These are phyloP conservation scores for Mesorhabditis sp. DNA, from an alignment of 2,888 invertebrate genomes.

Conservation along the genomic window DNA sequence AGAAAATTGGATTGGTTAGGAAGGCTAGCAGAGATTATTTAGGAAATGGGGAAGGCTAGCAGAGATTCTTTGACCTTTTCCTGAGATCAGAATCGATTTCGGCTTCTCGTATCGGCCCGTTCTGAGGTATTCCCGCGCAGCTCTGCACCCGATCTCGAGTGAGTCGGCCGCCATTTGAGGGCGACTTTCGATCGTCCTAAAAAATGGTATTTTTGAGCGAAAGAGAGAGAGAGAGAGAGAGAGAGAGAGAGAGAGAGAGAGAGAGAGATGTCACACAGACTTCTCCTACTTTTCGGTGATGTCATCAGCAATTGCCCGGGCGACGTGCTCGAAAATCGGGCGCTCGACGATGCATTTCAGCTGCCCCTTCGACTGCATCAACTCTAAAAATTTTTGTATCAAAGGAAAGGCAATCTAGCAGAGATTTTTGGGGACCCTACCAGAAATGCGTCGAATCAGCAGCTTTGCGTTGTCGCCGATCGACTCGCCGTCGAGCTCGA, in stretches of 20 bases:
- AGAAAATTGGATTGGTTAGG: no score
- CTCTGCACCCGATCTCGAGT: background rate
- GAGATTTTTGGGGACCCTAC: no score
- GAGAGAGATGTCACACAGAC: no score
- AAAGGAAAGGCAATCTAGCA: background rate
- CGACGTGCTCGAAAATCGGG: conserved; percentile 1
- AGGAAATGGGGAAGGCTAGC: no score
- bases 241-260: no score
- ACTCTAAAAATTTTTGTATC: background rate
- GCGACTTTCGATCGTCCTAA: background rate
- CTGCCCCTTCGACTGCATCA: background rate
- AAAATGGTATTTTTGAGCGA: background rate
- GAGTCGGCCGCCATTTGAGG: background rate
- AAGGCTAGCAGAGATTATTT: no score
- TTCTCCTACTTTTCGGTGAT: background rate
- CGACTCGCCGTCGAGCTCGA: background rate
- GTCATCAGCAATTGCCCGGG: conserved; percentile 5
- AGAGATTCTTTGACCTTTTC: background rate
- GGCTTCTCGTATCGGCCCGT: background rate
- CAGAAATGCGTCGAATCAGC: no score
- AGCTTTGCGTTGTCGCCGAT: background rate
- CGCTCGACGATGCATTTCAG: conserved; percentile 1
- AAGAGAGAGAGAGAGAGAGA: background rate
- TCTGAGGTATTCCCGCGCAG: background rate
- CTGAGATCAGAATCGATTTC: background rate